Evolutionary conservation across 2,797 vertebrate species (phyloP), one percentile per base, ranked within the genome.

Genomic region (Coregonus sp.): DNA sequence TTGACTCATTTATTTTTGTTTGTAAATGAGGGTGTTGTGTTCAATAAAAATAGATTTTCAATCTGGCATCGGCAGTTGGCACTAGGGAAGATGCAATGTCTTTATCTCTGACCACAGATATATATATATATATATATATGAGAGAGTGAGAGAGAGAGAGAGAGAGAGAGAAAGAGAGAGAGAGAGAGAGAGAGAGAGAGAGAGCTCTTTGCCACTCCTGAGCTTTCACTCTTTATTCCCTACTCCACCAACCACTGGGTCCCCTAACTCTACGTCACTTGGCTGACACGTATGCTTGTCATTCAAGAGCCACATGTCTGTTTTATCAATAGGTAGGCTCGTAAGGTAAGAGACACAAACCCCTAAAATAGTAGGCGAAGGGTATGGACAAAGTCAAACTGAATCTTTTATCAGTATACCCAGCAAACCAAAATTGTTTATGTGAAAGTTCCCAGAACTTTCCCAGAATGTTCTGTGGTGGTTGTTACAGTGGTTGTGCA

Each of bases 21-120:
- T 20, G 9, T 37, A 18, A 59, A 73, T 37, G 29, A 74, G 54
- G 33, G 18, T 47, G 72, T 74, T 20, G 29, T 33, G 12, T 65
- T 74, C 18, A 37, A 74, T 74, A 7, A 20, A 50, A 47, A 63
- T 61, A 0, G 4, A 37, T 73, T 63, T 40, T 29, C 35, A 40
- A 63, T 47, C 56, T 40, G 72, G 7, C 35, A 63, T 63, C 15
- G 35, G n/a, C 9, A 1, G 54, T 37, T 63, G 33, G 33, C 35
- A 40, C 11, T 20, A 15, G 37, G 9, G 35, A 20, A 37, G 35
- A 74, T 15, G 50, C 75, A 50, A 15, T 54, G 51, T 66, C 40
- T 72, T 66, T 35, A 33, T 78, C n/a, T 78, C 47, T 35, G 16
- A 70, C 37, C n/a, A 33, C 40, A 65, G 56, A 67, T 68, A 25